Conservation (phyloP, 2,888 invertebrate species). For the Xestia rhomboidea region DNA sequence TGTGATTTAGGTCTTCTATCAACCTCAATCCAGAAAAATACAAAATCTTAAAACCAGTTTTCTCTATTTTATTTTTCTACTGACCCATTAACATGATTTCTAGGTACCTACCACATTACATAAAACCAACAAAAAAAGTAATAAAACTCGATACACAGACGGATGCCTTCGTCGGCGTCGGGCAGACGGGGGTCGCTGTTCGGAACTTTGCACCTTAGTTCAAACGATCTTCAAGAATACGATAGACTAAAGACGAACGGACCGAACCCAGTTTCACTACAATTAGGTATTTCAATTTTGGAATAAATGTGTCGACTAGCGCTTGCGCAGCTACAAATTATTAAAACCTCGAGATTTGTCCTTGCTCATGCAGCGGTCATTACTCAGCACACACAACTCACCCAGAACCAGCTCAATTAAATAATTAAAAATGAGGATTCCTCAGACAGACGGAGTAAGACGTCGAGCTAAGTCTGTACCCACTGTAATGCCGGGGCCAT, state of each 20-base stretch:
- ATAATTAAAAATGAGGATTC: not conserved
- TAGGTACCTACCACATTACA: too few species aligned
- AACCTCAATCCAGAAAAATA: not conserved
- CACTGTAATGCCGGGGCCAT: too few species aligned
- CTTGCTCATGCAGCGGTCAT: constrained; percentile 26
- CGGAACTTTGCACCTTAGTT: too few species aligned
- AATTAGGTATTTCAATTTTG: not conserved
- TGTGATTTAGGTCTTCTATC: not conserved
- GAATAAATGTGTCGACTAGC: not conserved
- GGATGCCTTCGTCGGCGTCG: not conserved
- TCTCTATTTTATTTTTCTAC: not conserved
- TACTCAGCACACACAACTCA: not conserved
- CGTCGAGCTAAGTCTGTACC: not conserved
- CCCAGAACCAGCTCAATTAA: not conserved
- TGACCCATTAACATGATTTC: not conserved
- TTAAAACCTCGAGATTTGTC: constrained; percentile 1
- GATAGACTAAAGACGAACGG: not conserved
- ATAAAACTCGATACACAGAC: not conserved
- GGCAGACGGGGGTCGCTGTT: not conserved
- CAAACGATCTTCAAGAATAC: not conserved
- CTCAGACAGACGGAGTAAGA: too few species aligned
- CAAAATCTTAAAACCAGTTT: not conserved
- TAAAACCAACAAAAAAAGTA: not conserved
- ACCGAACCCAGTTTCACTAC: not conserved
- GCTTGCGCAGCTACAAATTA: not conserved